Evolutionary conservation across 2,888 invertebrate genomes (phyloP).

Genomic region (Sceliomorpha sp.): DNA sequence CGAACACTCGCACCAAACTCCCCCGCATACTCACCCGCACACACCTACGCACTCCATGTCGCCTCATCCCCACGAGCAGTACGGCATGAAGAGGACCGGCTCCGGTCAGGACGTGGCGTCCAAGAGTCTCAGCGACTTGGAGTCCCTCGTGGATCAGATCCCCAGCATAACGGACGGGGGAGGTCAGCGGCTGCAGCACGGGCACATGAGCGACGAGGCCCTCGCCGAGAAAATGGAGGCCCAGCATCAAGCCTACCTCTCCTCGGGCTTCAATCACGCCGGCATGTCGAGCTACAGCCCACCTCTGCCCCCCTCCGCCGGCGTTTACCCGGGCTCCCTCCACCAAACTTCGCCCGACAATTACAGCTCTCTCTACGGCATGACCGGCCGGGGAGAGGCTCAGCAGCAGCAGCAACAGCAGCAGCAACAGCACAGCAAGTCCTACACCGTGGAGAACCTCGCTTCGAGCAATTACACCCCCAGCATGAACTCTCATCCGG

Average conservation of each 20-base stretch:
- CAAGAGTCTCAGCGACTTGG: conserved; percentile 91
- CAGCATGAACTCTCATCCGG: conserved; percentile 70
- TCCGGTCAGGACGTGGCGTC: conserved; percentile 88
- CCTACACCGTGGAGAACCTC: conserved; percentile 79
- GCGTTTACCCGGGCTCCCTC: conserved; percentile 68
- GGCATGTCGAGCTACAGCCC: conserved; percentile 75
- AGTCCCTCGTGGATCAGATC: conserved; percentile 95
- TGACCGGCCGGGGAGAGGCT: conserved; percentile 67
- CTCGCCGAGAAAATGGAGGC: conserved; percentile 72
- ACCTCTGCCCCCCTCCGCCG: conserved; percentile 67
- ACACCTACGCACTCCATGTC: conserved; percentile 77
- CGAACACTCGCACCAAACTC: conserved; percentile 77
- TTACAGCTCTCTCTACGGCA: conserved; percentile 71
- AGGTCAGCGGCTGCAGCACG: conserved; percentile 71
- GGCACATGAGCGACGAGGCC: conserved; percentile 69
- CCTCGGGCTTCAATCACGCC: conserved; percentile 60
- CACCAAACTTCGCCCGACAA: conserved; percentile 71
- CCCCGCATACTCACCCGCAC: conserved; percentile 75
- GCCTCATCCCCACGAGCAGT: conserved; percentile 77
- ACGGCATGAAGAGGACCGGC: conserved; percentile 71
- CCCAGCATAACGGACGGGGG: conserved; percentile 90
- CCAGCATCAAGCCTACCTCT: conserved; percentile 67
- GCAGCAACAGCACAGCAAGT: conserved; percentile 74
- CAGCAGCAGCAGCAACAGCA: conserved; percentile 69
- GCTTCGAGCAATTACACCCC: conserved; percentile 80